phyloP scores from a whole-genome alignment of 2,888 invertebrate genomes.

The Pantelozetes paolii region DNA sequence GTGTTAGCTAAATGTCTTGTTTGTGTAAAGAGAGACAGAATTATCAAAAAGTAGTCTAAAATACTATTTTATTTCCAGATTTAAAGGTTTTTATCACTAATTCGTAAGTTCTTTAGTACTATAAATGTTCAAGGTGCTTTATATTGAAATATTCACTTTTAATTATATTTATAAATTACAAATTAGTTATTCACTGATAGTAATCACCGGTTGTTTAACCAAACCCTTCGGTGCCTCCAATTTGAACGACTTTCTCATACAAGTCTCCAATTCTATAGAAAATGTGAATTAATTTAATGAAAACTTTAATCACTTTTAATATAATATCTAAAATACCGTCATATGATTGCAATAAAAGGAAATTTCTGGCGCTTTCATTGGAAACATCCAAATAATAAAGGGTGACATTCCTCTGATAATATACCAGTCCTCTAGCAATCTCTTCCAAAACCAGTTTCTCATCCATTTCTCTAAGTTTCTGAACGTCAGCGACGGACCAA shows the following conservation, averaged over 20 bases:
- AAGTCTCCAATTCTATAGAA: not conserved
- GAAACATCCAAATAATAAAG: conserved; percentile 33
- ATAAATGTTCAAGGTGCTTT: too few species aligned
- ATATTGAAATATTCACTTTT: too few species aligned
- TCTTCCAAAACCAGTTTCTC: conserved; percentile 29
- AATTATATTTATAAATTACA: too few species aligned
- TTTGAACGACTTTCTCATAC: not conserved
- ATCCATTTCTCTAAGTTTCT: conserved; percentile 25
- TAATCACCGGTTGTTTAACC: too few species aligned
- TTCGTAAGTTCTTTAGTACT: too few species aligned
- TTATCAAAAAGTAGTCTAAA: too few species aligned
- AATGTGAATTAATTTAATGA: not conserved
- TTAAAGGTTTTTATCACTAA: too few species aligned
- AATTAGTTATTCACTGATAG: too few species aligned
- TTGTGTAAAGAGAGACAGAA: too few species aligned
- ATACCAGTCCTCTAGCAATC: conserved; percentile 36
- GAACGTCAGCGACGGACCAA: conserved; percentile 32
- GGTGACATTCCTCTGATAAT: conserved; percentile 26
- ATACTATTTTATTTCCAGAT: too few species aligned
- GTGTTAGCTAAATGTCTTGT: too few species aligned
- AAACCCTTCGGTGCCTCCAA: not conserved
- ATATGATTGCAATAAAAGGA: conserved; percentile 17
- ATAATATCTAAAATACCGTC: not conserved
- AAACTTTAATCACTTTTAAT: too few species aligned
- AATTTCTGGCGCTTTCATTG: conserved; percentile 19